Percentiles rank a stretch among this genome's conserved stretches.
phyloP scores from a whole-genome alignment of 2,888 invertebrate species.

The Listrodromus nycthemerus region DNA sequence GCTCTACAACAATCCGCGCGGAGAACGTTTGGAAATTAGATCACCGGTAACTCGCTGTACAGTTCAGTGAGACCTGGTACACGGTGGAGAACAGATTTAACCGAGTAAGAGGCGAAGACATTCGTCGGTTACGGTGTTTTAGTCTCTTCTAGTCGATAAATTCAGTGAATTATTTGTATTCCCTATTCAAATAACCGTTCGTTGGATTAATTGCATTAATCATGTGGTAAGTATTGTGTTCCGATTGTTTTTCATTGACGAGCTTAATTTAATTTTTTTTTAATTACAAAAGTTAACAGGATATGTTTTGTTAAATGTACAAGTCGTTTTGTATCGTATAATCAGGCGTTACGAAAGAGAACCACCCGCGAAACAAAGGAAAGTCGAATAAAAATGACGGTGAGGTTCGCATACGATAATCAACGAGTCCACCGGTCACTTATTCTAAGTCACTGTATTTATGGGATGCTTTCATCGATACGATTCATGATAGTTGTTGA shows the following conservation, averaged over 20 bases:
- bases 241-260: background rate
- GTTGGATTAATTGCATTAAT: slow-evolving; percentile 44
- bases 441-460: background rate
- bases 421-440: background rate
- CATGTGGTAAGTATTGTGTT: slow-evolving; percentile 47
- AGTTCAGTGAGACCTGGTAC: slow-evolving; percentile 64
- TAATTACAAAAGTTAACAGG: too few species aligned
- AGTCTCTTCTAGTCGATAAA: background rate
- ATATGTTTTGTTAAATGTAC: too few species aligned
- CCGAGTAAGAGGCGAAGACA: slow-evolving; percentile 4
- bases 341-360: background rate
- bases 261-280: background rate
- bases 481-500: background rate
- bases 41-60: slow-evolving; percentile 45
- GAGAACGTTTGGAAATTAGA: slow-evolving; percentile 66
- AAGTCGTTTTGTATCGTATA: background rate
- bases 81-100: slow-evolving; percentile 58
- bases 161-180: background rate
- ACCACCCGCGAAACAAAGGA: background rate
- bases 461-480: background rate
- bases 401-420: background rate
- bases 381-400: background rate
- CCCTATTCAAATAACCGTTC: background rate
- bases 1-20: slow-evolving; percentile 36
- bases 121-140: slow-evolving; percentile 4